A percentile compares a stretch with the other conserved stretches of the same genome.
phyloP scores from a whole-genome alignment of 2,797 vertebrate genomes.

The Acipenser ruthenus region DNA sequence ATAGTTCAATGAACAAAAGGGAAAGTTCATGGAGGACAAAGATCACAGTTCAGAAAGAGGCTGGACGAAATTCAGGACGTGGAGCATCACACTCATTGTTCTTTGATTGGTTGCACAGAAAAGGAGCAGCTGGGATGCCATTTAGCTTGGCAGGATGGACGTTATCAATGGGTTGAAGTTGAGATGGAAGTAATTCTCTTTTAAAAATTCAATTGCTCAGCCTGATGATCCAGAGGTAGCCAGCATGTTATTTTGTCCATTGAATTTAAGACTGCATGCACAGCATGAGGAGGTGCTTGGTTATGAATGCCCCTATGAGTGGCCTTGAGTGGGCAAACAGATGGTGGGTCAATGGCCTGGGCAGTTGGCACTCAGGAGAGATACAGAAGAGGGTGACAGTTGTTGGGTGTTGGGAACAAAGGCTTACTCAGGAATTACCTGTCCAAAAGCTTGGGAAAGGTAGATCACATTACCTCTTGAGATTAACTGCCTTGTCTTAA shows the following conservation, averaged over 20 bases:
- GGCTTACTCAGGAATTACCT: conserved; percentile 76
- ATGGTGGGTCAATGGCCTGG: conserved; percentile 79
- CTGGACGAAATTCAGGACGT: conserved; percentile 79
- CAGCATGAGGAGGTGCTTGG: conserved; percentile 81
- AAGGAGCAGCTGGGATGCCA: conserved; percentile 77
- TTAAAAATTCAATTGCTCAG: conserved; percentile 80
- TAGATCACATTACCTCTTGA: conserved; percentile 71
- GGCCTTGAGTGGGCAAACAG: conserved; percentile 77
- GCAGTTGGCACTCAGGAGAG: conserved; percentile 80
- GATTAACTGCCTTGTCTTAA: conserved; percentile 79
- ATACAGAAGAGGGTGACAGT: conserved; percentile 77
- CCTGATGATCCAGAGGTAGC: conserved; percentile 84
- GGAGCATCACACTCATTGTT: conserved; percentile 81
- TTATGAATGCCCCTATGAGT: conserved; percentile 73
- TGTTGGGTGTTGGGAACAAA: conserved; percentile 76
- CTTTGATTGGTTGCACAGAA: conserved; percentile 82
- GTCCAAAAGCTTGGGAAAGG: conserved; percentile 76
- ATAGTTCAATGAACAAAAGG: conserved; percentile 82
- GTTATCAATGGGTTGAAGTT: conserved; percentile 83
- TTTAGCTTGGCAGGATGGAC: conserved; percentile 79
- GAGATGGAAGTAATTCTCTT: conserved; percentile 83
- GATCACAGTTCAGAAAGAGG: conserved; percentile 82
- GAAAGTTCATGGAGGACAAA: conserved; percentile 78
- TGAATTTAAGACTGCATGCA: conserved; percentile 85
- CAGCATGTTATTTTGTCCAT: conserved; percentile 82